Conservation (phyloP, 2,888 invertebrate genomes). For the Pollenia labialis region DNA sequence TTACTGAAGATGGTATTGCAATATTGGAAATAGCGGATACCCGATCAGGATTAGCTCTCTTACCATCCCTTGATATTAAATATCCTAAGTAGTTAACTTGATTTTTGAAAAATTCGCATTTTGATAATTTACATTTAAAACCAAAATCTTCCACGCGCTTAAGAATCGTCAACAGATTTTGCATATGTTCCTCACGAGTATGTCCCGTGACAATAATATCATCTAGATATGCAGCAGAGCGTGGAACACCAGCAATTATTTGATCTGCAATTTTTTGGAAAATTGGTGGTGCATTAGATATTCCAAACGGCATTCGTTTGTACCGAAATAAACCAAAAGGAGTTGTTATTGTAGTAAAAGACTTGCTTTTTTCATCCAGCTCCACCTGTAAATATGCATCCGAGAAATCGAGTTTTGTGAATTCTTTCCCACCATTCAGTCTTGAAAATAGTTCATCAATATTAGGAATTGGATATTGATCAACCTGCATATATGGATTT, state of each 20-base stretch:
- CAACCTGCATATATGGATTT: background rate
- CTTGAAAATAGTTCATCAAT: slow-evolving; percentile 13
- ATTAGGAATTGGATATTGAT: slow-evolving; percentile 3
- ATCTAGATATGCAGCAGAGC: slow-evolving; percentile 6
- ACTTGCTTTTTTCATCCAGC: background rate
- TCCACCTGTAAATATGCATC: slow-evolving; percentile 21
- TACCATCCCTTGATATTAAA: background rate
- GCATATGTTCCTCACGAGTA: slow-evolving; percentile 1
- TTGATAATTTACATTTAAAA: background rate
- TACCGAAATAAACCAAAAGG: slow-evolving; percentile 23
- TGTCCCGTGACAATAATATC: slow-evolving; percentile 10
- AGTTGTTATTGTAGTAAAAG: slow-evolving; percentile 13
- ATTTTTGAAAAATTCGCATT: background rate
- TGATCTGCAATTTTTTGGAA: slow-evolving; percentile 7
- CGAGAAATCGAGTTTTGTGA: slow-evolving; percentile 8
- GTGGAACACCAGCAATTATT: no score
- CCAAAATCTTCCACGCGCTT: background rate
- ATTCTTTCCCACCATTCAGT: slow-evolving; percentile 9
- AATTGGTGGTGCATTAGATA: slow-evolving; percentile 18
- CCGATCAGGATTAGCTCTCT: background rate
- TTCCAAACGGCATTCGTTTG: slow-evolving; percentile 23
- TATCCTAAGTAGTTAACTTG: slow-evolving; percentile 1
- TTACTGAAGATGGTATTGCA: slow-evolving; percentile 2
- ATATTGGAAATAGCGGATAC: background rate
- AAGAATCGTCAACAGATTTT: background rate